Evolutionary conservation across 1,140 invertebrate genomes (phyloP), one percentile per base, ranked within the genome.

Genomic region (Pantala flavescens): DNA sequence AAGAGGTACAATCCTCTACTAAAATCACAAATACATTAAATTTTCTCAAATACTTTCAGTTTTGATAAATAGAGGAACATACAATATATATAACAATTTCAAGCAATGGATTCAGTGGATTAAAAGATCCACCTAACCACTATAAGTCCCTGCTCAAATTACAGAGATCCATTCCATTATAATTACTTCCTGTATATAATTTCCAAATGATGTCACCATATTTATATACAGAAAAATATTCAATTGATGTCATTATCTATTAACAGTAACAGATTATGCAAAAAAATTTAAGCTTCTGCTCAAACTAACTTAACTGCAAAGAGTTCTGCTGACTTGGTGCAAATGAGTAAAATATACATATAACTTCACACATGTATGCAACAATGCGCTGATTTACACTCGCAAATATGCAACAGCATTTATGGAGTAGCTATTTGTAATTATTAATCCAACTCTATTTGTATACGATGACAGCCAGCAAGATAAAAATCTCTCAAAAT

Each of bases 61-160:
- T 63, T 63, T 63, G 49, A 63, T 63, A 63, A 63, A 63, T 63
- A 63, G 49, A 63, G 49, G 49, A 63, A 63, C 49, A 63, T 63
- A n/a, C n/a, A n/a, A n/a, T 63, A 7, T 14, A 63, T 63, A 63
- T 63, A 63, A 63, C 49, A 63, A 19, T 21, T 63, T 63, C 5
- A 63, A 63, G 12, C 49, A 63, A 7, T 14, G 49, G 12, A 3
- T 63, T 21, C 16, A 63, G 49, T 63, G 49, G 49, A 63, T 63
- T 63, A 63, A 63, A 63, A 63, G n/a, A 63, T 63, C 49, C 49
- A 63, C 49, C 49, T 16, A 7, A 63, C 12, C 49, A 63, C 49
- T 14, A 21, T 16, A 63, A 19, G 14, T 63, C 49, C 49, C 49
- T 63, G 49, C 49, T 63, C 49, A 63, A 63, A 63, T 63, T 7